Conservation (phyloP, 2,113 vertebrate genomes). For the Apeltes quadracus region DNA sequence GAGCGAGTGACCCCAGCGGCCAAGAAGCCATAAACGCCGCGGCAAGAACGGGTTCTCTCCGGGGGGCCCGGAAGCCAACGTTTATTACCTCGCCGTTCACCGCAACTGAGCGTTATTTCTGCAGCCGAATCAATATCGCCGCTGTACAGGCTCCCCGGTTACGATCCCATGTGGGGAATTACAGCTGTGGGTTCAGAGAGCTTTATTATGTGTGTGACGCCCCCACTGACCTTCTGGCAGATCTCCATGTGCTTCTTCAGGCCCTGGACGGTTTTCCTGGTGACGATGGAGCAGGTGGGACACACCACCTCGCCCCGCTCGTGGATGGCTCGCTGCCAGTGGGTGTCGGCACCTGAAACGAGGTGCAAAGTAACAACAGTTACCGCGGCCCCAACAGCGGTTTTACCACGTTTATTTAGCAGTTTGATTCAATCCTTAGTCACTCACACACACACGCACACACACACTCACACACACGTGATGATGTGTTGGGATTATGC, state of each 20-base stretch:
- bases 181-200: constrained; percentile 18
- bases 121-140: constrained; percentile 62
- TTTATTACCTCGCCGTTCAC: constrained; percentile 34
- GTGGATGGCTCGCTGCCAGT: constrained; percentile 89
- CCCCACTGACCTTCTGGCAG: constrained; percentile 90
- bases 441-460: too few relatives aligned
- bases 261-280: constrained; percentile 91
- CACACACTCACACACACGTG: too few relatives aligned
- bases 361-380: not conserved
- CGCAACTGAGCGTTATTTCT: constrained; percentile 33
- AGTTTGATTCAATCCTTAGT: not conserved
- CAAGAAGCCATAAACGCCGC: constrained; percentile 51
- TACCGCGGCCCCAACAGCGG: too few relatives aligned
- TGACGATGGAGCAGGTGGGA: constrained; percentile 90
- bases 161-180: constrained; percentile 15
- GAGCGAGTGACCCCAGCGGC: constrained; percentile 61
- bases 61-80: constrained; percentile 23
- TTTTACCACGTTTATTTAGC: not conserved
- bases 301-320: constrained; percentile 92
- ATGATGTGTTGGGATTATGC: not conserved
- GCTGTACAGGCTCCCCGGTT: constrained; percentile 58
- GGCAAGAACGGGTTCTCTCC: constrained; percentile 43
- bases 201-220: constrained; percentile 10
- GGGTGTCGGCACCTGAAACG: constrained; percentile 80
- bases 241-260: constrained; percentile 98